A percentile compares a stretch with the other conserved stretches of the same genome.
Evolutionary conservation across 2,797 vertebrate species (phyloP).

Genomic region (Phrynocephalus guinanensis): DNA sequence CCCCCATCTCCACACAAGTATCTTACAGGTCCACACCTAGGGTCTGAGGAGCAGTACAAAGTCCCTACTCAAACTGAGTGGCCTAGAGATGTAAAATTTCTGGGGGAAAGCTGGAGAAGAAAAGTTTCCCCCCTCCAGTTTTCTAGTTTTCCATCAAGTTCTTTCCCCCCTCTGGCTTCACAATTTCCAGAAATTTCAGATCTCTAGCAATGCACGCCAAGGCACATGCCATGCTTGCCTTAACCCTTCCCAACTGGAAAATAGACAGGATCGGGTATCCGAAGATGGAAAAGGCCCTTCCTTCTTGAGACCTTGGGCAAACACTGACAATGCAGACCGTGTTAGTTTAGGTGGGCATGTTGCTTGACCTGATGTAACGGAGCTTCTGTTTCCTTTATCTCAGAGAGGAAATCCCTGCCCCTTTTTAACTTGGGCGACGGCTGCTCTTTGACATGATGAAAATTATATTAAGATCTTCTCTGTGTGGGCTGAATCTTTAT

Average conservation of each 20-base stretch:
- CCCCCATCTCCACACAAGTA: background rate
- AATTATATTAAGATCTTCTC: constrained; percentile 30
- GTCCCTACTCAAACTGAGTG: too few relatives aligned
- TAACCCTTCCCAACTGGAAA: background rate
- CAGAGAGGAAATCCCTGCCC: constrained; percentile 12
- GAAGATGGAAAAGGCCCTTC: background rate
- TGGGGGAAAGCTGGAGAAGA: too few relatives aligned
- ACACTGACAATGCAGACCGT: background rate
- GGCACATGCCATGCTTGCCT: too few relatives aligned
- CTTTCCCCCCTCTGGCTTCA: too few relatives aligned
- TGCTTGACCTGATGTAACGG: background rate
- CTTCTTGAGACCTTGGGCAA: background rate
- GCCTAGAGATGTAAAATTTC: too few relatives aligned
- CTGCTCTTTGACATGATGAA: constrained; percentile 1
- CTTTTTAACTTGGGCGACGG: constrained; percentile 14
- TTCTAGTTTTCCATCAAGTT: too few relatives aligned
- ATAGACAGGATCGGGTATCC: background rate
- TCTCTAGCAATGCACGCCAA: too few relatives aligned
- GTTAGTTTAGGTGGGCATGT: background rate
- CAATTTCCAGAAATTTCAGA: too few relatives aligned
- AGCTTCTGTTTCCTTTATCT: background rate
- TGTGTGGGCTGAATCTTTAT: constrained; percentile 21
- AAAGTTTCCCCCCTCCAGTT: too few relatives aligned
- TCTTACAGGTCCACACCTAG: too few relatives aligned
- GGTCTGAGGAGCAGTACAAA: too few relatives aligned